Evolutionary conservation across 2,888 invertebrate genomes (phyloP).

Genomic region (Drosophila percnosoma): DNA sequence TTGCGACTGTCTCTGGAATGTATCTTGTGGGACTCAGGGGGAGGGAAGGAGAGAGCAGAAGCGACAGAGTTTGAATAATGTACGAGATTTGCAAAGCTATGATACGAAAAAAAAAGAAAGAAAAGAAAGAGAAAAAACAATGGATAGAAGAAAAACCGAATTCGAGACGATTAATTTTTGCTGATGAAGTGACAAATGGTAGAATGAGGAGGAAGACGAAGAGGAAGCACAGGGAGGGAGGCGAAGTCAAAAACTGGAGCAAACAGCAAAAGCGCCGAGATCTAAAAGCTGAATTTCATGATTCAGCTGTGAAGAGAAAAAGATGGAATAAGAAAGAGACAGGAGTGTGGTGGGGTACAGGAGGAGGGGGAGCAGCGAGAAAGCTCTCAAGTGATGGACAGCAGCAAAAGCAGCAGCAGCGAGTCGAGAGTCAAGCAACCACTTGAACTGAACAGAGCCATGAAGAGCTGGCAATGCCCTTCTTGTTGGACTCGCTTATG

Average conservation of each 20-base stretch:
- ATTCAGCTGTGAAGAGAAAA: conserved; percentile 34
- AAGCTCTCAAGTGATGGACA: conserved; percentile 69
- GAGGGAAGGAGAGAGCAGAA: background rate
- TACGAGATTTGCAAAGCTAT: conserved; percentile 54
- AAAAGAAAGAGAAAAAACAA: conserved; percentile 17
- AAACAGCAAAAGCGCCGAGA: conserved; percentile 37
- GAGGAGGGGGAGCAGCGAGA: conserved; percentile 40
- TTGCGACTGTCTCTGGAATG: conserved; percentile 27
- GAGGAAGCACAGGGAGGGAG: background rate
- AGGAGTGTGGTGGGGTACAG: background rate
- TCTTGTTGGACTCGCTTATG: conserved; percentile 13
- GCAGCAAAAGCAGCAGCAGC: conserved; percentile 19
- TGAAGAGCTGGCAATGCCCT: conserved; percentile 39
- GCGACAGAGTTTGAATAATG: conserved; percentile 53
- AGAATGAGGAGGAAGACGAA: conserved; percentile 1
- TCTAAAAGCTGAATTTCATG: conserved; percentile 52
- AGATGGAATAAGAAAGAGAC: background rate
- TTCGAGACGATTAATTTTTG: conserved; percentile 67
- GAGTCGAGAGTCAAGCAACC: conserved; percentile 64
- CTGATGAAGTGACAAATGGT: conserved; percentile 66
- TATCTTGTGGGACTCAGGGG: background rate
- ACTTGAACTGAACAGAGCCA: conserved; percentile 63
- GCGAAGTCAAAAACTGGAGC: conserved; percentile 48
- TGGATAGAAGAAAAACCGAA: conserved; percentile 36
- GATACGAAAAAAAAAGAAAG: conserved; percentile 33